These are phyloP conservation scores for Epinotia brunnichana DNA, from an alignment of 2,888 invertebrate genomes.

Conservation along the genomic window DNA sequence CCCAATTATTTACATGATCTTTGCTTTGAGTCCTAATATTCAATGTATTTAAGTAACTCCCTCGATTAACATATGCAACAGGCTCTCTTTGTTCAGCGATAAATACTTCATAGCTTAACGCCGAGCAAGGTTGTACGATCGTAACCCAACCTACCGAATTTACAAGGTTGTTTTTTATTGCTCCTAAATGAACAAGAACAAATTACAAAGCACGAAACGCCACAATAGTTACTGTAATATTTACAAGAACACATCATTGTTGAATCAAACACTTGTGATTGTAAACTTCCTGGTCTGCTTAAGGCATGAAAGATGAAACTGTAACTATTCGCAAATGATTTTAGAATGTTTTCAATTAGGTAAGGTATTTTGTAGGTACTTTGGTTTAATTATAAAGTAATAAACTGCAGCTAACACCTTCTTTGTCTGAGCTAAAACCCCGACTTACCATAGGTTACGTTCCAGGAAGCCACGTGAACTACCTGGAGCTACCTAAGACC, in stretches of 20 bases:
- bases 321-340: background rate
- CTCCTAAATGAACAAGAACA: constrained; percentile 58
- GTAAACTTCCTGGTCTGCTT: constrained; percentile 20
- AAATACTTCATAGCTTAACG: constrained; percentile 35
- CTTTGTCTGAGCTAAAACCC: background rate
- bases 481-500: constrained; percentile 17
- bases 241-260: constrained; percentile 24
- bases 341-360: background rate
- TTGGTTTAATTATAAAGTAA: background rate
- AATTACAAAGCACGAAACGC: constrained; percentile 43
- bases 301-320: background rate
- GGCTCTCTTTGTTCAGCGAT: constrained; percentile 26
- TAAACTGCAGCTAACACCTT: background rate
- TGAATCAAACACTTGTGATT: constrained; percentile 16
- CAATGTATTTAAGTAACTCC: constrained; percentile 29
- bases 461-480: background rate
- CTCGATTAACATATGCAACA: constrained; percentile 43
- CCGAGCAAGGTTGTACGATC: constrained; percentile 38
- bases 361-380: background rate
- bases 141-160: constrained; percentile 49
- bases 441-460: background rate
- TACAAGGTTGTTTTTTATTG: constrained; percentile 60
- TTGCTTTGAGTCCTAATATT: background rate
- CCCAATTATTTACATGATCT: too few species aligned
- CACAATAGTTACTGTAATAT: constrained; percentile 28